phyloP scores from a whole-genome alignment of 1,140 invertebrate species.

The Rhysida immarginata region DNA sequence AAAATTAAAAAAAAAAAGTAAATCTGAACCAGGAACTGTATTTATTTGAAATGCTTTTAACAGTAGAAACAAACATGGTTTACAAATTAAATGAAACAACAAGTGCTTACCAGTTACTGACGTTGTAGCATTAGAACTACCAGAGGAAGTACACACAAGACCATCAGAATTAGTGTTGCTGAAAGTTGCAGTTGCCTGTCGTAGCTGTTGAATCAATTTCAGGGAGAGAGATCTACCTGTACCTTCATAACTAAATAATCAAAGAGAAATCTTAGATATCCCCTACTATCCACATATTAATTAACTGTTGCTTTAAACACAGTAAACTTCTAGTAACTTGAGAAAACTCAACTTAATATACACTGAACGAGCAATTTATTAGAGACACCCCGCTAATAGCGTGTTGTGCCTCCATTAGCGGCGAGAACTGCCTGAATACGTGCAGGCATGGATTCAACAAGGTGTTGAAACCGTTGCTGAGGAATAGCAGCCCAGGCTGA shows the following conservation, averaged over 20 bases:
- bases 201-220: constrained; percentile 82
- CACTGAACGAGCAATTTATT: not conserved
- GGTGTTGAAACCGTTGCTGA: too few species aligned
- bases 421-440: too few species aligned
- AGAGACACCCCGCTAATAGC: too few species aligned
- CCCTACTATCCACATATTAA: not conserved
- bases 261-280: not conserved
- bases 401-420: too few species aligned
- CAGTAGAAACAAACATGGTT: not conserved
- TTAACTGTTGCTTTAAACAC: not conserved
- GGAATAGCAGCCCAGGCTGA: too few species aligned
- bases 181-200: constrained; percentile 36
- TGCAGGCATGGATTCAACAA: too few species aligned
- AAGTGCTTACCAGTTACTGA: not conserved
- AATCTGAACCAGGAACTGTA: constrained; percentile 4
- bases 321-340: not conserved
- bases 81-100: not conserved
- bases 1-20: not conserved
- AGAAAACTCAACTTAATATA: not conserved
- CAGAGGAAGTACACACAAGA: too few species aligned
- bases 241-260: constrained; percentile 67
- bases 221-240: constrained; percentile 90
- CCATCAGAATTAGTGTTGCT: constrained; percentile 1
- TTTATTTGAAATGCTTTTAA: constrained; percentile 17
- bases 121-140: constrained; percentile 4